Evolutionary conservation across 2,888 invertebrate genomes (phyloP), one percentile per base, ranked within the genome.

Genomic region (Lepetodrilus schrolli): DNA sequence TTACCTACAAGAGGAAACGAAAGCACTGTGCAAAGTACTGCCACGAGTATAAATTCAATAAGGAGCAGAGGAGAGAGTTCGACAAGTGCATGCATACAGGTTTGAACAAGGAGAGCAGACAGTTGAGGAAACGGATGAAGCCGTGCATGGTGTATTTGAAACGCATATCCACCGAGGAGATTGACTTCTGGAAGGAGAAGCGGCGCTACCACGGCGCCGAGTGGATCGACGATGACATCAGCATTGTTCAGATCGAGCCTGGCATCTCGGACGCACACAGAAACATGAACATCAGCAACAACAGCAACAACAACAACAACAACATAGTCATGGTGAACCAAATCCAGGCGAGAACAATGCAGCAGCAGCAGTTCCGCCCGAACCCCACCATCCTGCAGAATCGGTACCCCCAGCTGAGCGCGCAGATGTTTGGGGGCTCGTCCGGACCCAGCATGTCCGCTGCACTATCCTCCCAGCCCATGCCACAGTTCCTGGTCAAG

Each of bases 31-130:
- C 78, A 13, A 81, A 73, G 13, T 80, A 79, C 76, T 78, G 71
- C 30, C 84, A 86, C 74, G 76, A 72, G 48, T 84, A 80, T 73
- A 86, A 84, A 70, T 86, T 86, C 51, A 81, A 80, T 70, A 75
- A 71, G 37, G 74, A 47, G 10, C 80, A 84, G 37, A 73, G 68
- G 38, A 5, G 51, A 0, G 83, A 84, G 66, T 82, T 82, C 49
- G 20, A 77, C 23, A 77, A 68, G 36, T 72, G 58, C 0, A 48
- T 82, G 8, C 75, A 73, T 68, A 80, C 79, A 36, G 83, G 83
- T 23, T 72, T 83, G 8, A 78, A 75, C 69, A 69, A 75, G 37
- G 38, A 75, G 20, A 82, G 82, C 49, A 71, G 83, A 36, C 65
- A 48, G 17, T 20, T 74, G 21, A 70, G 70, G 17, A 73, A 71